Evolutionary conservation across 2,797 vertebrate species (phyloP), one percentile per base, ranked within the genome.

Genomic region (Morus bassanus): DNA sequence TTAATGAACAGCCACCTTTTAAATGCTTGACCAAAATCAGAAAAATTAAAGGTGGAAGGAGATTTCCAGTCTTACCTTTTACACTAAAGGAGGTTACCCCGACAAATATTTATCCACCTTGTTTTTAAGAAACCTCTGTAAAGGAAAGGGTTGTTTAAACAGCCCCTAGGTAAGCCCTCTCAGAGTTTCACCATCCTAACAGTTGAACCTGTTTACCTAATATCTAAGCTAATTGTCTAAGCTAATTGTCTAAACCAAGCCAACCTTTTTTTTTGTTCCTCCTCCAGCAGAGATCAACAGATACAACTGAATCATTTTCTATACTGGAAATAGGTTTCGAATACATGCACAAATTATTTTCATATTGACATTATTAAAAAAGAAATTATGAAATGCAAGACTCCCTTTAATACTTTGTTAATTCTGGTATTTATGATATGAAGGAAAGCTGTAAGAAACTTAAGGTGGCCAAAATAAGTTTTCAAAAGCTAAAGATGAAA

Each of bases 241-340:
- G 76, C 57, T 78, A 91, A 91, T 85, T 90, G 69, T 48, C 54
- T 87, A 93, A 90, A 91, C 77, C 57, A 93, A 91, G 65, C 3
- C 46, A 79, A 53, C 33, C 41, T 67, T 57, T 68, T 45, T 45
- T 85, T 79, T 67, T 73, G 50, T 84, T 93, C 67, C 79, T 88
- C 80, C 77, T 87, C 67, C 77, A 96, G 67, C 46, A 77, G 85
- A 92, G 86, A 93, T 91, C 61, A 87, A 87, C 76, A 92, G 88
- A 92, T 81, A 94, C 0, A 5, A 88, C 27, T 27, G 69, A 93
- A 76, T 85, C 3, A 74, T 84, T 18, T 83, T 68, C 60, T 91
- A 17, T 22, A 65, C 37, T 88, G 82, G 59, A 81, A 95, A 88
- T 22, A 86, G 28, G 35, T 73, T 86, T 81, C 0, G 0, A 84